Base-by-base conservation (phyloP, 2,797 vertebrate species). In the Bucorvus abyssinicus region DNA sequence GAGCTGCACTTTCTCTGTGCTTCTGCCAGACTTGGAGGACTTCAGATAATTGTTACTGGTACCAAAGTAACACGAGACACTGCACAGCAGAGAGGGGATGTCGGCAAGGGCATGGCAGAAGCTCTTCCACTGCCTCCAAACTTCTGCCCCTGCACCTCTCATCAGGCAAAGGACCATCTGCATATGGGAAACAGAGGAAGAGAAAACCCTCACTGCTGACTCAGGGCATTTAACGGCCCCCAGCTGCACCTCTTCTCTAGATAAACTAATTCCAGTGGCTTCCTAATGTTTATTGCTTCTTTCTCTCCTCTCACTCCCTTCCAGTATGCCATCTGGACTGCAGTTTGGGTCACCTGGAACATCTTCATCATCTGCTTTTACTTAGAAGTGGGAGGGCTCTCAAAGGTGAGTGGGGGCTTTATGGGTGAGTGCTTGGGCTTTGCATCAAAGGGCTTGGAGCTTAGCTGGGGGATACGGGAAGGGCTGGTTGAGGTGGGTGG, bases 361-460 rank as follows among this genome's bases (percentile, higher is more conserved):
- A 98, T 99, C 98, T 99, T 99, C 95, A 97, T 99, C 96, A 99
- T 99, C 98, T 99, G 99, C 90, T 99, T 99, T 97, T 99, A 99
- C 97, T 98, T 99, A 97, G 98, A 99, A 60, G 98, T 99, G 60
- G 98, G 99, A 93, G 99, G 98, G 71, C 98, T 99, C 81, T 98
- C 98, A 4, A 99, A 99, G 98, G 99, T 99, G 97, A 98, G 98
- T 94, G 29, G 47, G 38, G 34, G 18, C 6, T 59, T 45, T 4
- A 30, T 32, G 50, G 78, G 63, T 18, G 36, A 65, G 56, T 29
- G 55, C 13, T 2, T 7, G 26, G 73, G 34, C 12, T 78, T 12
- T 59, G 34, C 3, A 26, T 45, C 6, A 3, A 2, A 27, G 52
- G n/a, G 32, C 23, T 10, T 3, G 19, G 52, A n/a, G 75, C 17